A percentile compares a stretch with the other conserved stretches of the same genome.
phyloP scores from a whole-genome alignment of 2,888 invertebrate genomes.

The Eupithecia abbreviata region DNA sequence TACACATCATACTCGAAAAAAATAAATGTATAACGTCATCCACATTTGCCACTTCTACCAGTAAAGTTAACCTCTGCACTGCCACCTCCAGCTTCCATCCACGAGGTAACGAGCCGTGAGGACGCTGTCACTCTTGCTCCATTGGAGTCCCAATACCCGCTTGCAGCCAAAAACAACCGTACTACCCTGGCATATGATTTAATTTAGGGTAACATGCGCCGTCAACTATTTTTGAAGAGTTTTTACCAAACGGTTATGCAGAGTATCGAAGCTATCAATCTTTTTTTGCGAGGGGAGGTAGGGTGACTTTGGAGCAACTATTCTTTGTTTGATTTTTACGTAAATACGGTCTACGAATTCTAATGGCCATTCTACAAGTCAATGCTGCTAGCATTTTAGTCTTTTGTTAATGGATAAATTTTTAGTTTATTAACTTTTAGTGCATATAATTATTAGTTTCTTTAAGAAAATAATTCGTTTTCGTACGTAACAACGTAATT shows the following conservation, averaged over 20 bases:
- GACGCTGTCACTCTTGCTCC: slow-evolving; percentile 57
- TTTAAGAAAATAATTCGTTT: too few species aligned
- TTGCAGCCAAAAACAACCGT: slow-evolving; percentile 40
- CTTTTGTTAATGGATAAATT: too few species aligned
- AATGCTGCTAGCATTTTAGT: too few species aligned
- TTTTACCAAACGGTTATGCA: slow-evolving; percentile 45
- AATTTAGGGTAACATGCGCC: slow-evolving; percentile 31
- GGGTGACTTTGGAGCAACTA: not conserved
- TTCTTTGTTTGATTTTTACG: not conserved
- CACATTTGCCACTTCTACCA: slow-evolving; percentile 1
- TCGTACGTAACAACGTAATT: too few species aligned
- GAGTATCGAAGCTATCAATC: slow-evolving; percentile 43
- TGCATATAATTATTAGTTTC: too few species aligned
- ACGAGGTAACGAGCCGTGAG: slow-evolving; percentile 59
- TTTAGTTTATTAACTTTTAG: too few species aligned
- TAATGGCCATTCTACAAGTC: too few species aligned
- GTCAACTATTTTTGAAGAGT: slow-evolving; percentile 53
- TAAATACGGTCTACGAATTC: too few species aligned
- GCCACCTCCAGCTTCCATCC: slow-evolving; percentile 42
- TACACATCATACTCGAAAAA: too few species aligned
- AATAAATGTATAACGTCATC: not conserved
- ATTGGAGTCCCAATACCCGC: slow-evolving; percentile 63
- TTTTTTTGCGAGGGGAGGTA: slow-evolving; percentile 27
- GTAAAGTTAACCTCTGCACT: slow-evolving; percentile 25
- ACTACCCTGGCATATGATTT: slow-evolving; percentile 14